phyloP scores from a whole-genome alignment of 2,888 invertebrate species.

The Drosophila eohydei region DNA sequence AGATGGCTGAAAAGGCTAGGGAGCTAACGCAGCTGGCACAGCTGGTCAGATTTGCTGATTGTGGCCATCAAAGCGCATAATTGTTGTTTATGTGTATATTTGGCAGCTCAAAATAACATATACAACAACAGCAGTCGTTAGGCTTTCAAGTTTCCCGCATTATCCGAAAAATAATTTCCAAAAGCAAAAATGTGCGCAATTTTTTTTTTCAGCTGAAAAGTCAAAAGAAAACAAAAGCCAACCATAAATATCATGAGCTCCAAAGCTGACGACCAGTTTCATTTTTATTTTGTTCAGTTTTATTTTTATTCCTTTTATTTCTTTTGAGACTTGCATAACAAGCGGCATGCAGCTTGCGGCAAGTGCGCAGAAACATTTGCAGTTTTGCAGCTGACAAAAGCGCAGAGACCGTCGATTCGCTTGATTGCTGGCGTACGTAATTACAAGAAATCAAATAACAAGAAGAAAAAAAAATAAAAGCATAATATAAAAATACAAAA shows the following conservation, averaged over 20 bases:
- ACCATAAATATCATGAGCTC: constrained; percentile 13
- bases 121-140: constrained; percentile 35
- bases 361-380: constrained; percentile 64
- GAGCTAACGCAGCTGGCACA: constrained; percentile 62
- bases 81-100: constrained; percentile 69
- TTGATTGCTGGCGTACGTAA: constrained; percentile 71
- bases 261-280: constrained; percentile 65
- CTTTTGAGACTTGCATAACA: constrained; percentile 68
- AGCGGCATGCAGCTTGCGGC: constrained; percentile 32
- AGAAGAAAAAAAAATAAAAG: constrained; percentile 17
- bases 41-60: constrained; percentile 42
- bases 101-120: constrained; percentile 41
- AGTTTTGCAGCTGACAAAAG: constrained; percentile 64
- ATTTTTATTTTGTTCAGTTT: constrained; percentile 43
- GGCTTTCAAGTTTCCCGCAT: constrained; percentile 72
- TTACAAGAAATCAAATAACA: constrained; percentile 67
- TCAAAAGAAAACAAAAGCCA: constrained; percentile 19
- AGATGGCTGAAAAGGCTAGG: constrained; percentile 12
- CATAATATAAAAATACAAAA: neutral
- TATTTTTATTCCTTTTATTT: constrained; percentile 14
- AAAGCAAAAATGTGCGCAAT: constrained; percentile 52
- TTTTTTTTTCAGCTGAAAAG: constrained; percentile 13
- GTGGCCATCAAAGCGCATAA: constrained; percentile 51
- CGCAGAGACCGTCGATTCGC: constrained; percentile 60
- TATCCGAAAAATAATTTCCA: constrained; percentile 36